Conservation (phyloP, 2,113 vertebrate genomes). For the Poeciliopsis retropinna region DNA sequence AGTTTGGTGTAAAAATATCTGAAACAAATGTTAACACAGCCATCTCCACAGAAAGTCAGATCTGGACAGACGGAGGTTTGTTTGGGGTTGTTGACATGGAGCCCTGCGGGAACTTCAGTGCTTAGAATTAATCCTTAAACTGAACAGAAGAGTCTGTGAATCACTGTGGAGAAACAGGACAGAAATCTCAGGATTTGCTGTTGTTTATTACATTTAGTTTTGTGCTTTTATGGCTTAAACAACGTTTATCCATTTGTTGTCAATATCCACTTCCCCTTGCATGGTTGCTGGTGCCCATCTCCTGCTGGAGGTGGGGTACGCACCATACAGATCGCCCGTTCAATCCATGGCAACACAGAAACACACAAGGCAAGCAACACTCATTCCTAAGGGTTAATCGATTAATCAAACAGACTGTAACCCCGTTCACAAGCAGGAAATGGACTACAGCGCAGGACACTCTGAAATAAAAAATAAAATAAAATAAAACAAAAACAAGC, state of each 20-base stretch:
- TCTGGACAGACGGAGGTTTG: constrained; percentile 24
- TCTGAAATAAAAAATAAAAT: too few relatives aligned
- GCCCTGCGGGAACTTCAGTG: constrained; percentile 11
- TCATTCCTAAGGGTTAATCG: too few relatives aligned
- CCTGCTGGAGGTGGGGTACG: too few relatives aligned
- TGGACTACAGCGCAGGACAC: too few relatives aligned
- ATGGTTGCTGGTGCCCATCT: too few relatives aligned
- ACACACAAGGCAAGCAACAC: too few relatives aligned
- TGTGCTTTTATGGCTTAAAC: not conserved
- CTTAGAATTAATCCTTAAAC: not conserved
- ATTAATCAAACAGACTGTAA: too few relatives aligned
- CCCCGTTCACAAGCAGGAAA: too few relatives aligned
- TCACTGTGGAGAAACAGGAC: not conserved
- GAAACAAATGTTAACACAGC: constrained; percentile 1
- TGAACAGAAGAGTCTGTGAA: not conserved
- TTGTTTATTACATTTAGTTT: not conserved
- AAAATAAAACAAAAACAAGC: too few relatives aligned
- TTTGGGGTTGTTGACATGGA: constrained; percentile 10
- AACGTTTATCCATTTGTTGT: not conserved
- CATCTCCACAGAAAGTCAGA: not conserved
- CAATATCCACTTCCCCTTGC: too few relatives aligned
- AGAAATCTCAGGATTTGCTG: not conserved
- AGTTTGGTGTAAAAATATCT: not conserved
- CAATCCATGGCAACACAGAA: too few relatives aligned
- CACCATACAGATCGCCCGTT: too few relatives aligned